Percentiles rank a stretch among this genome's conserved stretches.
phyloP scores from a whole-genome alignment of 1,140 invertebrate species.

The Drosophila murphyi region DNA sequence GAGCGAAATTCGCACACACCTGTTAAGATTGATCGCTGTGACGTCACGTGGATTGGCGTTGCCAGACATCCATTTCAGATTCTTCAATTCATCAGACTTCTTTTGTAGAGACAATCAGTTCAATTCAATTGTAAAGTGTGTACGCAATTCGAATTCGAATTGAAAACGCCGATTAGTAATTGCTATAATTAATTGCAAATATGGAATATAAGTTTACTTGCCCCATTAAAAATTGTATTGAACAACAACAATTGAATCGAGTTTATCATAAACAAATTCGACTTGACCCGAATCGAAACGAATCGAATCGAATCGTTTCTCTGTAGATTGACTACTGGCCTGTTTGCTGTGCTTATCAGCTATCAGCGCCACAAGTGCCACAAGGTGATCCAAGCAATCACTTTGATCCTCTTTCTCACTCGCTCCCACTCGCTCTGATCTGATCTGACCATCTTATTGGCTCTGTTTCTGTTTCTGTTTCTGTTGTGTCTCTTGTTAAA shows the following conservation, averaged over 20 bases:
- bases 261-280: conserved; percentile 43
- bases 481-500: conserved; percentile 13
- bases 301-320: neutral
- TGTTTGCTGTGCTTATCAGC: conserved; percentile 2
- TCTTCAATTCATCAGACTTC: too few relatives aligned
- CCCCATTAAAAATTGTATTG: conserved; percentile 7
- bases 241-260: conserved; percentile 12
- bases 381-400: conserved; percentile 26
- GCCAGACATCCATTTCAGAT: too few relatives aligned
- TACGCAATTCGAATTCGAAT: too few relatives aligned
- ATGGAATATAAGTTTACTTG: neutral
- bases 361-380: conserved; percentile 46
- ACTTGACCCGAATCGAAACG: conserved; percentile 65
- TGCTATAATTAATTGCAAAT: neutral
- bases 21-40: too few relatives aligned
- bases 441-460: too few relatives aligned
- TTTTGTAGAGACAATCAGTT: too few relatives aligned
- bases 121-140: too few relatives aligned
- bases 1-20: too few relatives aligned
- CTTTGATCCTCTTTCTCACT: conserved; percentile 13
- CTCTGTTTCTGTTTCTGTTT: neutral
- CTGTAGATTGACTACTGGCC: conserved; percentile 1
- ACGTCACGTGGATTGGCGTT: too few relatives aligned
- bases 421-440: neutral
- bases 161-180: neutral